Percentiles rank a stretch among this genome's conserved stretches.
Evolutionary conservation across 1,140 invertebrate genomes (phyloP).

Genomic region (Apocrypta bakeri): DNA sequence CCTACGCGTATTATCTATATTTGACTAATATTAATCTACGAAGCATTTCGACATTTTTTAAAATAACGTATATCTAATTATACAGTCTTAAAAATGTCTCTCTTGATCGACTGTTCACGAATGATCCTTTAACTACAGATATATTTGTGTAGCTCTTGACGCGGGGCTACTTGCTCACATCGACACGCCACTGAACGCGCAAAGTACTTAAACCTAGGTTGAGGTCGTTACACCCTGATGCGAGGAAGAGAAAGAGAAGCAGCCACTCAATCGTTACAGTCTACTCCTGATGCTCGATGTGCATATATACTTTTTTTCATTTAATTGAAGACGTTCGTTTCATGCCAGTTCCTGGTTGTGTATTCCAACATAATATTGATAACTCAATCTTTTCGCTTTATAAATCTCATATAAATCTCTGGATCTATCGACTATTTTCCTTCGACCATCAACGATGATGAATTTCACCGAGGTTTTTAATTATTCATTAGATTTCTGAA

Average conservation of each 20-base stretch:
- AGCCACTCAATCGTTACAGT: slow-evolving; percentile 22
- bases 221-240: slow-evolving; percentile 64
- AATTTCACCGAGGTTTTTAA: background rate
- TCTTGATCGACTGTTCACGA: too few relatives aligned
- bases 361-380: too few relatives aligned
- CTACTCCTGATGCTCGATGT: too few relatives aligned
- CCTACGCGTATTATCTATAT: too few relatives aligned
- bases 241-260: slow-evolving; percentile 12
- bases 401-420: background rate
- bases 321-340: background rate
- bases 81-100: too few relatives aligned
- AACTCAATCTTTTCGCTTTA: background rate
- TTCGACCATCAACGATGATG: background rate
- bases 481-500: background rate
- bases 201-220: slow-evolving; percentile 55
- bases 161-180: slow-evolving; percentile 52
- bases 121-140: too few relatives aligned
- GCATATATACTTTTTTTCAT: background rate
- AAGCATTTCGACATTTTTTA: background rate
- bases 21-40: too few relatives aligned
- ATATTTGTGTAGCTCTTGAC: background rate
- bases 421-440: too few relatives aligned
- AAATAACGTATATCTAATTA: too few relatives aligned
- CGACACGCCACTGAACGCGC: slow-evolving; percentile 49
- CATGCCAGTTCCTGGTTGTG: too few relatives aligned